Evolutionary conservation across 2,888 invertebrate species (phyloP), one percentile per base, ranked within the genome.

Genomic region (Thereva unica): DNA sequence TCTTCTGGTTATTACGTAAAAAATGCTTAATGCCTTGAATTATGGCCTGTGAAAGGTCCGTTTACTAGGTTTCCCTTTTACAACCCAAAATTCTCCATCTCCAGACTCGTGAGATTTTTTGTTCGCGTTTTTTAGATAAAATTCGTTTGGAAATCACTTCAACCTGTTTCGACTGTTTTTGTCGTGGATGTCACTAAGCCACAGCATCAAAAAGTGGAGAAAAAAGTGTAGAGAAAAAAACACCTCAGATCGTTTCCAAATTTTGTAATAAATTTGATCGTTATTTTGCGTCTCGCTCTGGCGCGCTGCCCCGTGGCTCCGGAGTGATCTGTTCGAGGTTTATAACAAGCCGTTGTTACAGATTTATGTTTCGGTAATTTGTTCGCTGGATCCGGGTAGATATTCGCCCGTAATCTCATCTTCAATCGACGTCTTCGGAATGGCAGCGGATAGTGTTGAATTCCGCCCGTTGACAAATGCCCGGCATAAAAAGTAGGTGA

Each of bases 321-420:
- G 23, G 2, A 23, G 23, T 23, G 38, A 7, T 37, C 8, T 37
- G 45, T 59, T 47, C 49, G 38, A 38, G 59, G 49, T 47, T 47
- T 59, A 47, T 49, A 49, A 59, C 59, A 59, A 59, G 59, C 47
- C 34, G 59, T 49, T 59, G 59, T 49, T 59, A 59, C 47, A 59
- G 59, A 59, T 59, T 59, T 59, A 59, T 59, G 59, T 59, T 38
- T 47, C 59, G 10, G 59, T 47, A 59, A 59, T 59, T 59, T 59
- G 59, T 59, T 59, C 37, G 34, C 10, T 59, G 59, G 59, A 59
- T 59, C 59, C 59, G 59, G 59, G 45, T 59, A 40, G 6, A 47
- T 12, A 12, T 49, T 23, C 23, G 23, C 23, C 23, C 2, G 23
- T 23, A 23, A 23, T 23, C 23, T 23, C 23, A 23, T 23, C 23